Conservation (phyloP, 2,113 vertebrate genomes). For the Abramis brama region DNA sequence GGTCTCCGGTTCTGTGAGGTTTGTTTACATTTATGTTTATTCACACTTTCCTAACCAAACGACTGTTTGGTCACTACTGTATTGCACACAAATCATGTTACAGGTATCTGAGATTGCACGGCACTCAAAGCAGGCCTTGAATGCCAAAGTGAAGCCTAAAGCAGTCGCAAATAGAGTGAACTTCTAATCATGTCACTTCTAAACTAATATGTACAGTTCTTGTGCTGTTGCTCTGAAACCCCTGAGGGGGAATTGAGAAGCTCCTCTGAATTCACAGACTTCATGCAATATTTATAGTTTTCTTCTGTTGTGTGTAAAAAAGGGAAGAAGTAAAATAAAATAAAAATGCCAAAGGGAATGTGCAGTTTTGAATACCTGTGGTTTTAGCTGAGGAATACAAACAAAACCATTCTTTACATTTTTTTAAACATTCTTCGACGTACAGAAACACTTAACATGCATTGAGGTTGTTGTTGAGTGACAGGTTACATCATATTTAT, state of each 20-base stretch:
- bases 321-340: not conserved
- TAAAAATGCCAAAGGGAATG: not conserved
- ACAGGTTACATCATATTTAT: not conserved
- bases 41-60: not conserved
- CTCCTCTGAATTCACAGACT: not conserved
- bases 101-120: not conserved
- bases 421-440: not conserved
- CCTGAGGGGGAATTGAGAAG: constrained; percentile 18
- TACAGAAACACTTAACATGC: not conserved
- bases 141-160: not conserved
- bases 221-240: constrained; percentile 12
- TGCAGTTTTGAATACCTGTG: constrained; percentile 45
- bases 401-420: not conserved
- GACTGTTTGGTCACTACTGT: not conserved
- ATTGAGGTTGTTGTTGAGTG: not conserved
- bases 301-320: not conserved
- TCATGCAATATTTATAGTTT: constrained; percentile 28
- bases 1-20: not conserved
- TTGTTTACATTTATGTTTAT: not conserved
- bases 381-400: constrained; percentile 45
- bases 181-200: constrained; percentile 1
- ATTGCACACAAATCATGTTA: not conserved
- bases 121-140: not conserved
- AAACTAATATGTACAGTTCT: constrained; percentile 34
- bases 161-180: not conserved